Percentiles rank a stretch among this genome's conserved stretches.
phyloP scores from a whole-genome alignment of 2,113 vertebrate species.

The Leptobrachium ailaonicum region DNA sequence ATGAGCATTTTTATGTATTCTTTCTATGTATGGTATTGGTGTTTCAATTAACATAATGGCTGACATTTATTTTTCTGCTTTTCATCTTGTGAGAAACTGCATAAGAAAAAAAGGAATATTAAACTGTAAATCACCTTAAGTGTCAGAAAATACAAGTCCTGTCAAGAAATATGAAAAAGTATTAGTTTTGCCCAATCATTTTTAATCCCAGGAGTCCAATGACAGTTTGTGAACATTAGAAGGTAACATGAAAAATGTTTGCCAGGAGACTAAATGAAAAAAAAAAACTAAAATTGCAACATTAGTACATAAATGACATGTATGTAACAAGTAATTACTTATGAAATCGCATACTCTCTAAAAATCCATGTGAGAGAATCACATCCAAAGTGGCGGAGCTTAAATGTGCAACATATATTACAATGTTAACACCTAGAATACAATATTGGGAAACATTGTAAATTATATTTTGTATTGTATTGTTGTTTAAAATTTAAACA shows the following conservation, averaged over 20 bases:
- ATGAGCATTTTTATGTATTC: not conserved
- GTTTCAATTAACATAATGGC: conserved; percentile 27
- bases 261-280: conserved; percentile 10
- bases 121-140: conserved; percentile 43
- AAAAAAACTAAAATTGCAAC: conserved; percentile 14
- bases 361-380: no score
- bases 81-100: conserved; percentile 6
- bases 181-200: conserved; percentile 16
- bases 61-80: conserved; percentile 2
- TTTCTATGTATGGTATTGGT: not conserved
- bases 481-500: no score
- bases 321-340: not conserved
- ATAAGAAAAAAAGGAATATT: conserved; percentile 23
- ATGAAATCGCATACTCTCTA: no score
- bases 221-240: conserved; percentile 25
- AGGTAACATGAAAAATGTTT: conserved; percentile 18
- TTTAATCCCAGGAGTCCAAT: not conserved
- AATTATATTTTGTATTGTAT: no score
- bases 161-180: conserved; percentile 28
- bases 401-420: no score
- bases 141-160: conserved; percentile 18
- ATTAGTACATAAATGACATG: conserved; percentile 14
- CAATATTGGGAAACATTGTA: no score
- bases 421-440: no score
- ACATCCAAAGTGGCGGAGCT: no score